Evolutionary conservation across 2,888 invertebrate species (phyloP).

Genomic region (Xylophagus ater): DNA sequence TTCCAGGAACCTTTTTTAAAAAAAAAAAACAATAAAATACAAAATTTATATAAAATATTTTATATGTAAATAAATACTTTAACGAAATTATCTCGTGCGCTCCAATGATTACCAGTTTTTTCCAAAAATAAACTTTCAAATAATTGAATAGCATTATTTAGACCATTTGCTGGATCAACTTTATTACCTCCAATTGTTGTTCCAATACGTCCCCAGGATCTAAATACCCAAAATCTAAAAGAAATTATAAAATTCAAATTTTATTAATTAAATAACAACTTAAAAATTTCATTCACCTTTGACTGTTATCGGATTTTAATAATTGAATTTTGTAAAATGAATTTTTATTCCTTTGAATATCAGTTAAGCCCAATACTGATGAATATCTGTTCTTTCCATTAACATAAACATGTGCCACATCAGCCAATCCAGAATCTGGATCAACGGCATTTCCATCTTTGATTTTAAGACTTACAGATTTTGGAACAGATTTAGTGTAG

Average conservation of each 20-base stretch:
- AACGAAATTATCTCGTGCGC: constrained; percentile 50
- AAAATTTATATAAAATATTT: neutral
- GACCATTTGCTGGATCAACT: no score
- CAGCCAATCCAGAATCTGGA: constrained; percentile 72
- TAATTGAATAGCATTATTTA: no score
- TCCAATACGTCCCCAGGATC: constrained; percentile 94
- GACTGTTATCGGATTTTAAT: constrained; percentile 57
- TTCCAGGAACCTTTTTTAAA: constrained; percentile 48
- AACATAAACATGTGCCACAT: constrained; percentile 67
- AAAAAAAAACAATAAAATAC: constrained; percentile 1
- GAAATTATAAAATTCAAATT: neutral
- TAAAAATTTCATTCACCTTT: constrained; percentile 40
- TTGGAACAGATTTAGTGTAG: constrained; percentile 46
- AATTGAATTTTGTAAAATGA: constrained; percentile 92
- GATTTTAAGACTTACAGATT: constrained; percentile 55
- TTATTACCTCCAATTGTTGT: constrained; percentile 78
- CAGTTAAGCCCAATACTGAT: constrained; percentile 73
- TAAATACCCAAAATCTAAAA: constrained; percentile 64
- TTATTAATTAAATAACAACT: neutral
- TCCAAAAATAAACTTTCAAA: no score
- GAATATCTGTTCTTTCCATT: constrained; percentile 53
- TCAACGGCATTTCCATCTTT: constrained; percentile 86
- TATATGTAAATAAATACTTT: constrained; percentile 37
- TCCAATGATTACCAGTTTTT: constrained; percentile 77
- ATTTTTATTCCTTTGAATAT: constrained; percentile 78